These are phyloP conservation scores for Anarhynchus alexandrinus DNA, from an alignment of 2,113 vertebrate genomes.

Conservation along the genomic window DNA sequence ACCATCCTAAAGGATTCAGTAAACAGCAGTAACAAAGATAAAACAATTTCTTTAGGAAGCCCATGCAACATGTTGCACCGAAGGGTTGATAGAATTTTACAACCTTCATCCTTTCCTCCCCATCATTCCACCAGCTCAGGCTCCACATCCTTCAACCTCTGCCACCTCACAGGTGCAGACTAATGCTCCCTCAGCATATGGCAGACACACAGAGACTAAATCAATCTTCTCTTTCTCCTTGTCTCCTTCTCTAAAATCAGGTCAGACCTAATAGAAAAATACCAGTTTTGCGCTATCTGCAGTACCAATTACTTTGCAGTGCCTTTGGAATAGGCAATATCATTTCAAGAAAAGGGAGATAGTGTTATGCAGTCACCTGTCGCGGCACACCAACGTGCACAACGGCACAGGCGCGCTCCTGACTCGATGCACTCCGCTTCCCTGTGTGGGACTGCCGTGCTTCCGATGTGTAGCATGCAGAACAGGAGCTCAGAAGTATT, in stretches of 20 bases:
- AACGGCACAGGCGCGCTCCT: accelerated
- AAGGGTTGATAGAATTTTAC: too few species aligned
- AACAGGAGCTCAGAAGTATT: not conserved
- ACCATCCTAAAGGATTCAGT: not conserved
- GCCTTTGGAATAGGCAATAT: not conserved
- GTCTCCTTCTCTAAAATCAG: not conserved
- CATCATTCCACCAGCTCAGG: not conserved
- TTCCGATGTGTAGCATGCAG: accelerated
- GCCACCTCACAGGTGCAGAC: not conserved
- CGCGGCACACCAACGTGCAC: accelerated
- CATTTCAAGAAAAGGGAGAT: not conserved
- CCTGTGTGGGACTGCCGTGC: not conserved
- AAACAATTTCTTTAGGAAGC: too few species aligned
- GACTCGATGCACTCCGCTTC: accelerated
- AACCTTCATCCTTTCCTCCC: not conserved
- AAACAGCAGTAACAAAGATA: not conserved
- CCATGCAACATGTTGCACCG: not conserved
- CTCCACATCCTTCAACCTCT: not conserved
- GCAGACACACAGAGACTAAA: not conserved
- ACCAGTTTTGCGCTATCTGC: not conserved
- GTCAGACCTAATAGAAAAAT: not conserved
- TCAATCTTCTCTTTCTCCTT: not conserved
- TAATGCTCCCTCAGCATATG: not conserved
- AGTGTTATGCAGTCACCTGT: not conserved
- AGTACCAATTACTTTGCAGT: not conserved